Percentiles rank a stretch among this genome's conserved stretches.
These are phyloP conservation scores for Cydia fagiglandana DNA, from an alignment of 1,140 invertebrate species.

Conservation along the genomic window DNA sequence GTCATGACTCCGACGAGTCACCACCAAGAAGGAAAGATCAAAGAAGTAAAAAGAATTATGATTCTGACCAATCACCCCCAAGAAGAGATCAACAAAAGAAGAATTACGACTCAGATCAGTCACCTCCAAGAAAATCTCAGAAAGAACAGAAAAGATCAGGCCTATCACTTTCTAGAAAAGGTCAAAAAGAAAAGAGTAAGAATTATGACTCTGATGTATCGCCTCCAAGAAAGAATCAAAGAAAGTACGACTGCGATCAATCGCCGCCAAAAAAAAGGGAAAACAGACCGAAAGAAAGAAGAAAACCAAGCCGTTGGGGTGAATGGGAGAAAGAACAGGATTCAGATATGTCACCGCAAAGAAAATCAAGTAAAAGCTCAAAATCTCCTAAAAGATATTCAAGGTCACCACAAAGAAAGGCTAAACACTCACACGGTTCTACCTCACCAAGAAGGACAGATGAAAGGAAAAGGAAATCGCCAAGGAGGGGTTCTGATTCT, in stretches of 20 bases:
- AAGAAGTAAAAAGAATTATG: conserved; percentile 37
- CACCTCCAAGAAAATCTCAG: conserved; percentile 56
- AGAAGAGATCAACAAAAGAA: conserved; percentile 43
- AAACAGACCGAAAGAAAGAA: conserved; percentile 23
- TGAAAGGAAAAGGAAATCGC: conserved; percentile 37
- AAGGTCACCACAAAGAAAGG: conserved; percentile 35
- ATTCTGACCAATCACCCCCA: conserved; percentile 64
- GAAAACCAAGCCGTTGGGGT: conserved; percentile 16
- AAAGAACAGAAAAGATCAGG: background rate
- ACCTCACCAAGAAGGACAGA: conserved; percentile 27
- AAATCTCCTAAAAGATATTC: conserved; percentile 34
- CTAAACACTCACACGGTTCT: conserved; percentile 14
- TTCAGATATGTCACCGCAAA: conserved; percentile 57
- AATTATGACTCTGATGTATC: conserved; percentile 54
- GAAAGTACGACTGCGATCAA: conserved; percentile 47
- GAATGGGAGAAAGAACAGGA: conserved; percentile 36
- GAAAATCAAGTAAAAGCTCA: conserved; percentile 43
- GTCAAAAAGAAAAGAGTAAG: conserved; percentile 36
- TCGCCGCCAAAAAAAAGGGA: conserved; percentile 61
- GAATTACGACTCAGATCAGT: conserved; percentile 53
- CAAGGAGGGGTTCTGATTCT: conserved; percentile 51
- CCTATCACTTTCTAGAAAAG: conserved; percentile 22
- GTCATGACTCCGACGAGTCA: conserved; percentile 21
- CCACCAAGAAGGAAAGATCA: conserved; percentile 36
- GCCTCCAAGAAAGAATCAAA: conserved; percentile 55